phyloP scores from a whole-genome alignment of 2,888 invertebrate genomes.

The Drosophila cognata region DNA sequence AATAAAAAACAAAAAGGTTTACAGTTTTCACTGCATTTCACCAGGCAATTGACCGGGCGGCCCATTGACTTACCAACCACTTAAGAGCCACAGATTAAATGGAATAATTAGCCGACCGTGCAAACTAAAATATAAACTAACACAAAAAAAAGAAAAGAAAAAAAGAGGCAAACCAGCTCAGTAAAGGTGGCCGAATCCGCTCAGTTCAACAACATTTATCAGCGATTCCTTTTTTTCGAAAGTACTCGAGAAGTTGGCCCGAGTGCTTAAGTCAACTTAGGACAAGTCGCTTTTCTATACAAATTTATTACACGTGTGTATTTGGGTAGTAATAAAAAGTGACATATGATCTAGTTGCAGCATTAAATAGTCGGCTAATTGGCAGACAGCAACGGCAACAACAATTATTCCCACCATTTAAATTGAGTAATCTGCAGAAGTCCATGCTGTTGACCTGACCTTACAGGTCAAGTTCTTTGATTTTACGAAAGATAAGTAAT shows the following conservation, averaged over 20 bases:
- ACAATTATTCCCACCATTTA: background rate
- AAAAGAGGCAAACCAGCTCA: conserved; percentile 3
- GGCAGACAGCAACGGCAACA: background rate
- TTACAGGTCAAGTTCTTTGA: background rate
- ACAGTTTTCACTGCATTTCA: conserved; percentile 59
- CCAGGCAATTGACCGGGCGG: conserved; percentile 45
- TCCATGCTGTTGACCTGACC: background rate
- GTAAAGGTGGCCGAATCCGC: conserved; percentile 26
- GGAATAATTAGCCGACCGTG: conserved; percentile 68
- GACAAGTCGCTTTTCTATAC: background rate
- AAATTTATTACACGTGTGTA: conserved; percentile 3
- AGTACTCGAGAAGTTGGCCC: conserved; percentile 6
- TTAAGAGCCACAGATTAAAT: conserved; percentile 65
- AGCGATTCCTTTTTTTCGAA: conserved; percentile 12
- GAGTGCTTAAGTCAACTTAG: background rate
- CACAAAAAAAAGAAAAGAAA: conserved; percentile 4
- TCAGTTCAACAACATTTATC: conserved; percentile 8
- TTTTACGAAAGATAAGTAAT: background rate
- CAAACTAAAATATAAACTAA: conserved; percentile 35
- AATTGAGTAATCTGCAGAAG: background rate
- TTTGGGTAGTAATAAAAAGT: conserved; percentile 3
- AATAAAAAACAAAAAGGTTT: conserved; percentile 18
- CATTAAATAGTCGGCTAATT: background rate
- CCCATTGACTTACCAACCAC: conserved; percentile 65
- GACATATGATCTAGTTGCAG: conserved; percentile 9